Evolutionary conservation across 2,797 vertebrate genomes (phyloP).

Genomic region (Macropodus opercularis): DNA sequence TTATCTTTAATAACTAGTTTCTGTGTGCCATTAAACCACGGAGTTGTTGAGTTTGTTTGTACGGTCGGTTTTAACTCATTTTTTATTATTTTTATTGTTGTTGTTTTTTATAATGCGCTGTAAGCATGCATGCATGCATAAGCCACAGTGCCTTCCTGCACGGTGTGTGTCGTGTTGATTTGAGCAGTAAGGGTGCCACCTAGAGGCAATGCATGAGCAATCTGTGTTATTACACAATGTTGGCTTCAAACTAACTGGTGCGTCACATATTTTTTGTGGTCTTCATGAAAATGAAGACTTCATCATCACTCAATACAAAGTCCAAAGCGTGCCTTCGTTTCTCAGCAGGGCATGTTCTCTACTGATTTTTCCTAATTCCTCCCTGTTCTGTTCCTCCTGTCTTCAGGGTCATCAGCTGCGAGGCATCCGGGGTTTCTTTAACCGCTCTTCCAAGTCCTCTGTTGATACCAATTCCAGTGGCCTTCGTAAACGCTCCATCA

Average conservation of each 20-base stretch:
- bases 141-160: conserved; percentile 25
- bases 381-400: conserved; percentile 2
- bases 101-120: conserved; percentile 7
- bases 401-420: conserved; percentile 90
- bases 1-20: conserved; percentile 27
- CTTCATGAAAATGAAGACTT: conserved; percentile 18
- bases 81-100: background rate
- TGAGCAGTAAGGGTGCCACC: conserved; percentile 60
- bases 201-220: conserved; percentile 44
- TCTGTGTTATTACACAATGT: conserved; percentile 52
- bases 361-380: background rate
- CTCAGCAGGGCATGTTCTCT: background rate
- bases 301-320: background rate
- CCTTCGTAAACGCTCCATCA: conserved; percentile 89
- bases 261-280: conserved; percentile 8
- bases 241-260: conserved; percentile 10
- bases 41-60: conserved; percentile 18
- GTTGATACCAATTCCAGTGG: conserved; percentile 81
- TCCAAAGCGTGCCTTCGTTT: background rate
- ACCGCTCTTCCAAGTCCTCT: conserved; percentile 85
- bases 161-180: conserved; percentile 24
- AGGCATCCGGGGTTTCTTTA: conserved; percentile 93
- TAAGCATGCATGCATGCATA: conserved; percentile 38
- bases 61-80: conserved; percentile 12
- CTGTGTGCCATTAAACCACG: conserved; percentile 38